Evolutionary conservation across 2,888 invertebrate genomes (phyloP).

Genomic region (Apodemia duryi): DNA sequence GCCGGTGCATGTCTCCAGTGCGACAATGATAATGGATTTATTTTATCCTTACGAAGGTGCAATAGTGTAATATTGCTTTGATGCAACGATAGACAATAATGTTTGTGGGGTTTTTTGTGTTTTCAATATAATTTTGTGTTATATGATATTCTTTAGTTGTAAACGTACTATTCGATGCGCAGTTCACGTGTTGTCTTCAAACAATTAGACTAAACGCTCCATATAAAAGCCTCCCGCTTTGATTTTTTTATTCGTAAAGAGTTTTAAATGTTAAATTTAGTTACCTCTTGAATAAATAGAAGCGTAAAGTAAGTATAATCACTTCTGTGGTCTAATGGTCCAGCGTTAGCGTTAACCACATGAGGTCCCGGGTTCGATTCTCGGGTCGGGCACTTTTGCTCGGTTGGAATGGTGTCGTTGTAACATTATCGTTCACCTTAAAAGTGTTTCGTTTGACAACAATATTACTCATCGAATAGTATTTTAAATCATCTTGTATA

Average conservation of each 20-base stretch:
- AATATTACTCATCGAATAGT: background rate
- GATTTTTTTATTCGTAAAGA: too few relatives aligned
- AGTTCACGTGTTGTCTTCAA: background rate
- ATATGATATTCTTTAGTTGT: background rate
- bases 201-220: too few relatives aligned
- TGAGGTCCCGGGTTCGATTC: too few relatives aligned
- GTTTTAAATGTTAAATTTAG: too few relatives aligned
- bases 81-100: background rate
- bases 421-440: too few relatives aligned
- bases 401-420: too few relatives aligned
- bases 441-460: background rate
- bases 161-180: background rate
- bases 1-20: background rate
- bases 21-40: background rate
- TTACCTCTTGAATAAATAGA: too few relatives aligned
- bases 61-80: background rate
- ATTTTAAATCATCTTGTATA: background rate
- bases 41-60: background rate
- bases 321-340: too few relatives aligned
- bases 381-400: too few relatives aligned
- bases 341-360: too few relatives aligned
- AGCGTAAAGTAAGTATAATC: too few relatives aligned
- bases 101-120: background rate
- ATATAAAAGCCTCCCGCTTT: too few relatives aligned
- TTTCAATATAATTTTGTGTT: background rate